Evolutionary conservation across 1,140 invertebrate genomes (phyloP), one percentile per base, ranked within the genome.

Genomic region (Atta colombica): DNA sequence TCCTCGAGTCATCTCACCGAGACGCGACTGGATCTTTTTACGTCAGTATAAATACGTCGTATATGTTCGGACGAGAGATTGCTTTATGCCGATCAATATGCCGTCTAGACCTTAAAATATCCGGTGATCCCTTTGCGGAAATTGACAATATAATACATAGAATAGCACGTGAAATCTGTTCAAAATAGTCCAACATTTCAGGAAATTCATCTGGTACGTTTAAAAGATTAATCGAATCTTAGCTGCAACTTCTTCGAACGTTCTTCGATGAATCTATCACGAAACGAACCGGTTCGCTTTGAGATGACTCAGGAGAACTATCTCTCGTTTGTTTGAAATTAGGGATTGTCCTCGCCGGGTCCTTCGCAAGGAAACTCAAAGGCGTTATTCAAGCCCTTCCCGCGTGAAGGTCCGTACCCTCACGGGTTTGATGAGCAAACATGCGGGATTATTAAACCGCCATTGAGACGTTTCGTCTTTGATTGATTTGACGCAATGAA

Each of bases 391-490:
- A 87, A 89, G 71, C 88, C 58, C 71, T 74, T 87, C 80, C 49
- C 51, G 31, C 45, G 53, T 68, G 84, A 82, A 66, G 87, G 61
- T 80, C 49, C 77, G 39, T 77, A 84, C 87, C 82, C 87, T 91
- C 88, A 88, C 82, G 65, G 77, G 77, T 78, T 85, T 92, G 87
- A 51, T 87, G 87, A 88, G 92, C 92, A 93, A 94, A 94, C 93
- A 94, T 88, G 90, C 93, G 90, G 90, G 92, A 93, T 94, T 93
- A 93, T 94, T 94, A 93, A 93, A 91, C 88, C 92, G 85, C 88
- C 87, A 77, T 89, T 61, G 87, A 89, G 88, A 93, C 90, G 91
- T 92, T 93, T 90, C 91, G 87, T 91, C 91, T 93, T 92, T 93
- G 90, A 94, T 94, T 93, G 90, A 91, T 90, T 87, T 65, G 58